A percentile compares a stretch with the other conserved stretches of the same genome.
phyloP scores from a whole-genome alignment of 2,113 vertebrate species.

The Aegithalos caudatus region DNA sequence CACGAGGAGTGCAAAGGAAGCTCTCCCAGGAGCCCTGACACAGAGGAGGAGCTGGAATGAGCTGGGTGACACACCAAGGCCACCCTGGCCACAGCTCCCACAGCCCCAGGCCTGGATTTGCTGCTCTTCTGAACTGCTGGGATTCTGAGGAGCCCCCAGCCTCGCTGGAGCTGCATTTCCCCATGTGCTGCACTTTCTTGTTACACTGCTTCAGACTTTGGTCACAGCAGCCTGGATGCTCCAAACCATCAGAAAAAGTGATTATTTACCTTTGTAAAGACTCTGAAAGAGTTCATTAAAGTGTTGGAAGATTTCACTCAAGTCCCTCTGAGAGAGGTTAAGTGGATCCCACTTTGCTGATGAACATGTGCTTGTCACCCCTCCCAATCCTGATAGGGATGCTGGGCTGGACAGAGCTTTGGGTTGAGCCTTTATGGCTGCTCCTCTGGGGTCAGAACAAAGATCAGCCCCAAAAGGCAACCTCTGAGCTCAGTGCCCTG shows the following conservation, averaged over 20 bases:
- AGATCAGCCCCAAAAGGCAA: not conserved
- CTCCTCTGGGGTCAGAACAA: not conserved
- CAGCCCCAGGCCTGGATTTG: not conserved
- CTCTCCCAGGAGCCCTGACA: not conserved
- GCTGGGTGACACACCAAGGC: not conserved
- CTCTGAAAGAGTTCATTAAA: not conserved
- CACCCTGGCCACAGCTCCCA: not conserved
- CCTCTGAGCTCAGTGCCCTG: not conserved
- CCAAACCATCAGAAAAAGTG: not conserved
- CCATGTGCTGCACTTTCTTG: accelerated
- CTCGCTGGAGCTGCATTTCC: not conserved
- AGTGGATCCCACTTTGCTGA: not conserved
- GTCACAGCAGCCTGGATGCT: not conserved
- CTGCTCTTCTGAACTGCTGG: accelerated
- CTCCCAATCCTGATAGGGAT: not conserved
- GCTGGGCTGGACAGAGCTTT: not conserved
- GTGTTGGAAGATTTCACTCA: not conserved
- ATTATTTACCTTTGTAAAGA: not conserved
- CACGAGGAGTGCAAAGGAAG: not conserved
- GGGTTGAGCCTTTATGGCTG: not conserved
- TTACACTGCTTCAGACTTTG: not conserved
- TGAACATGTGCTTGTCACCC: not conserved
- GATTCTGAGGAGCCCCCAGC: not conserved
- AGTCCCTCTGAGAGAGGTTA: not conserved
- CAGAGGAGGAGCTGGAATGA: not conserved